Evolutionary conservation across 2,797 vertebrate genomes (phyloP).

Genomic region (Hybognathus amarus): DNA sequence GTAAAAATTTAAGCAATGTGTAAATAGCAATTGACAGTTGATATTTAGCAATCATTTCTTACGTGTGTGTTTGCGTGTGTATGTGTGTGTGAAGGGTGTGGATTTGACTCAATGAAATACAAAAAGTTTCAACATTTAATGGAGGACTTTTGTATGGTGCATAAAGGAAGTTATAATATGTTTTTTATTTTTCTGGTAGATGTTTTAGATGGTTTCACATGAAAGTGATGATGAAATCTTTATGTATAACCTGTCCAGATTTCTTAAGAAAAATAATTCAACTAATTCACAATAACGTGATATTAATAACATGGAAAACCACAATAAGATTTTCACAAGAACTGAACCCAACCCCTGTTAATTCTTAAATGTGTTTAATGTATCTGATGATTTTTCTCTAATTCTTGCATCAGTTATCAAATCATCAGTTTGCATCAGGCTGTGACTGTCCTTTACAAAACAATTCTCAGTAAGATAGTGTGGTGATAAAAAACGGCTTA

Average conservation of each 20-base stretch:
- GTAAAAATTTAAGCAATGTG: neutral
- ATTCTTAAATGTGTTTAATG: neutral
- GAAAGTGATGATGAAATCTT: neutral
- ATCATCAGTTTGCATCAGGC: neutral
- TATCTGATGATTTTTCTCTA: neutral
- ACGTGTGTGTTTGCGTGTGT: neutral
- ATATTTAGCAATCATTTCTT: conserved; percentile 9
- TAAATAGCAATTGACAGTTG: conserved; percentile 1
- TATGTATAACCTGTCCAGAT: neutral
- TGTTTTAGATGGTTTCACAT: neutral
- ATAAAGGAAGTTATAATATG: no score
- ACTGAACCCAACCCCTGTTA: neutral
- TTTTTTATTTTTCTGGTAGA: neutral
- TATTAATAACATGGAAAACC: neutral
- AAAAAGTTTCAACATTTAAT: no score
- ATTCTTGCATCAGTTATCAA: neutral
- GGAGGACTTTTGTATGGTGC: no score
- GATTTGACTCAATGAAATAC: neutral
- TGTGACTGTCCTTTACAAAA: neutral
- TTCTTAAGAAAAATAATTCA: neutral
- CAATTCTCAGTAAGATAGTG: neutral
- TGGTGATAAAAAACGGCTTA: neutral
- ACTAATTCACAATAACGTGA: neutral
- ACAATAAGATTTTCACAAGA: neutral
- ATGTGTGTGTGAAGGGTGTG: conserved; percentile 14